Evolutionary conservation across 2,113 vertebrate species (phyloP).

Genomic region (Amblyopsis rosae): DNA sequence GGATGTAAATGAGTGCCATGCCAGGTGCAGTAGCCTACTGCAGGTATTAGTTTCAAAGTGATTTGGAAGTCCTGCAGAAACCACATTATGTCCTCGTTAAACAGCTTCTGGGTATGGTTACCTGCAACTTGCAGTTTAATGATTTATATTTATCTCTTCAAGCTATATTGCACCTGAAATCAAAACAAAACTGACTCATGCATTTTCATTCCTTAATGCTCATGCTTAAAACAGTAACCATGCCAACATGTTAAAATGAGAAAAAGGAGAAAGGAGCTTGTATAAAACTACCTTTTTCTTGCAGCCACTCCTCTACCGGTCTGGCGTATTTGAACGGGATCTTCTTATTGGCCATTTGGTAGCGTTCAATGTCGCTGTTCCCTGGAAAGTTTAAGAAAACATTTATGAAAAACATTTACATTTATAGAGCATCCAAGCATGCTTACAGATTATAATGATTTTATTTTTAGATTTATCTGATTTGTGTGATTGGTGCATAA

Average conservation of each 20-base stretch:
- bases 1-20: too few species aligned
- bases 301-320: constrained; percentile 98
- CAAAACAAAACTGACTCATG: constrained; percentile 2
- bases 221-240: constrained; percentile 7
- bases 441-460: constrained; percentile 26
- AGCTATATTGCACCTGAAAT: background rate
- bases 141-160: too few species aligned
- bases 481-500: background rate
- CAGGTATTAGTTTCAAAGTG: too few species aligned
- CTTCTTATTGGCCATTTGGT: constrained; percentile 99
- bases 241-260: background rate
- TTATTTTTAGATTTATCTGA: background rate
- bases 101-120: too few species aligned
- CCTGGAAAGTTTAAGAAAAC: constrained; percentile 87
- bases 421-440: constrained; percentile 53
- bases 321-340: constrained; percentile 98
- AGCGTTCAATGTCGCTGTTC: constrained; percentile 98
- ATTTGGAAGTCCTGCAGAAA: too few species aligned
- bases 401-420: constrained; percentile 65
- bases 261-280: constrained; percentile 54
- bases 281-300: constrained; percentile 96
- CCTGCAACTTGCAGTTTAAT: too few species aligned
- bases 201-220: constrained; percentile 22
- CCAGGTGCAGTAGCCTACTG: too few species aligned
- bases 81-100: too few species aligned